Conservation (phyloP, 2,888 invertebrate genomes). For the Thysanoteuthis rhombus region DNA sequence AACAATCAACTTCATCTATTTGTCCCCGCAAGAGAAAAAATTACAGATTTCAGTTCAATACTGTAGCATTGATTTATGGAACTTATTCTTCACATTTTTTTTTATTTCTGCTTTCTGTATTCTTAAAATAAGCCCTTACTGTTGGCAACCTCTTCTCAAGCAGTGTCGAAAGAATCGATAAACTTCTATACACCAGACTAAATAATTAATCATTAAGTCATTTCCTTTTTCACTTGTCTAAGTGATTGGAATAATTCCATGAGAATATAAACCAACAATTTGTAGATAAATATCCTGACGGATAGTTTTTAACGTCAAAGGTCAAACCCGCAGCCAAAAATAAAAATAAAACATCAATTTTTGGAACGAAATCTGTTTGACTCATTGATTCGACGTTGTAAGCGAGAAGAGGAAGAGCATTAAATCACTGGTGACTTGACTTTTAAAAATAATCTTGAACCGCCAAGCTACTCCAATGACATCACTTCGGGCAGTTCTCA, state of each 20-base stretch:
- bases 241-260: neutral
- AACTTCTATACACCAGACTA: neutral
- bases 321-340: neutral
- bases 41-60: too few species aligned
- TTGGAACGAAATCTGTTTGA: neutral
- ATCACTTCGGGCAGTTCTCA: neutral
- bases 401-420: neutral
- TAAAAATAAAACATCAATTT: constrained; percentile 12
- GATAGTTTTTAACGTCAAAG: neutral
- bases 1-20: too few species aligned
- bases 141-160: too few species aligned
- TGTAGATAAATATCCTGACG: neutral
- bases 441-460: neutral
- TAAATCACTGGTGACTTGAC: neutral
- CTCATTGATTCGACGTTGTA: neutral
- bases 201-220: constrained; percentile 12
- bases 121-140: too few species aligned
- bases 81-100: too few species aligned
- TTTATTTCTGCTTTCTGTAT: too few species aligned
- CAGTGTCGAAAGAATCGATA: neutral
- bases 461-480: neutral
- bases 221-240: neutral
- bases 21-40: too few species aligned
- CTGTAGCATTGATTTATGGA: too few species aligned
- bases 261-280: neutral